These are phyloP conservation scores for Drosophila borborema DNA, from an alignment of 2,888 invertebrate genomes.

Conservation along the genomic window DNA sequence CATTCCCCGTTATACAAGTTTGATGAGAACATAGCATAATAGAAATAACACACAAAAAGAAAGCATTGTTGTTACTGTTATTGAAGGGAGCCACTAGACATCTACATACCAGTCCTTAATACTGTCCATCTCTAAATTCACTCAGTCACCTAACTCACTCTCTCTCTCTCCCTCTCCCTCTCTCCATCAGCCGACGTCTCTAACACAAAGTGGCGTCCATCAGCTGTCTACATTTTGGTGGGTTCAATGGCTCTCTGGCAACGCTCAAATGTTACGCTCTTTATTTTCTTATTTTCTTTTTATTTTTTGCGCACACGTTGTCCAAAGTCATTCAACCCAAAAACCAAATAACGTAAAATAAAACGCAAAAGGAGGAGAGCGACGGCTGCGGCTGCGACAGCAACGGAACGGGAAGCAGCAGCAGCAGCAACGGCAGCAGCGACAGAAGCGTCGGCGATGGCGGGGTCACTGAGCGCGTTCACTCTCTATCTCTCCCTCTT, in stretches of 20 bases:
- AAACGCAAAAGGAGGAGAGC: slow-evolving; percentile 57
- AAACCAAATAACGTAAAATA: slow-evolving; percentile 74
- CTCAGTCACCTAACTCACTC: background rate
- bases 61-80: slow-evolving; percentile 30
- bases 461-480: slow-evolving; percentile 68
- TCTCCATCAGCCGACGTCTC: background rate
- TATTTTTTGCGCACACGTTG: slow-evolving; percentile 68
- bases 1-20: background rate
- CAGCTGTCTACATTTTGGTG: slow-evolving; percentile 73
- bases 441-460: slow-evolving; percentile 30
- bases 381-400: slow-evolving; percentile 17
- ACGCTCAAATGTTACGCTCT: slow-evolving; percentile 62
- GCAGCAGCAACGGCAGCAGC: background rate
- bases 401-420: slow-evolving; percentile 38
- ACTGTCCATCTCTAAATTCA: slow-evolving; percentile 6
- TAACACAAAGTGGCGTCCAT: slow-evolving; percentile 47
- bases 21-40: slow-evolving; percentile 11
- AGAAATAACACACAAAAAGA: slow-evolving; percentile 12
- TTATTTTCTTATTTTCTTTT: slow-evolving; percentile 52
- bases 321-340: slow-evolving; percentile 76
- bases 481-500: slow-evolving; percentile 23
- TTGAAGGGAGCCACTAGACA: slow-evolving; percentile 43
- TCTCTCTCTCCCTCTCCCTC: background rate
- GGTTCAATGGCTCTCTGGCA: slow-evolving; percentile 68
- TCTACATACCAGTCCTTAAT: slow-evolving; percentile 18